Percentiles rank a stretch among this genome's conserved stretches.
Evolutionary conservation across 2,888 invertebrate genomes (phyloP).

Genomic region (Megaustenia siamemsis): DNA sequence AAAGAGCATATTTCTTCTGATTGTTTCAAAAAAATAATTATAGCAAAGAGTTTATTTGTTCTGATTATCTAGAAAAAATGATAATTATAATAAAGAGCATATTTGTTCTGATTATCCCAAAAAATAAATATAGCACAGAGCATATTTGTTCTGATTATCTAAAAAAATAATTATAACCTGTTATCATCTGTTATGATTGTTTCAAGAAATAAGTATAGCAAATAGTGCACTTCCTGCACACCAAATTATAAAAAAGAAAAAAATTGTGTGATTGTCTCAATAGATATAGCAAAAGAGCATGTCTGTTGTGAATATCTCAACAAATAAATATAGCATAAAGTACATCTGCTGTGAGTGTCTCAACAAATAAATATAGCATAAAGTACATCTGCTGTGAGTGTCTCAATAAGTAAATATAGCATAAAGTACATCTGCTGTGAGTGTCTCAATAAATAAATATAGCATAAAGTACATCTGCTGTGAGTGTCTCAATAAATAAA

Average conservation of each 20-base stretch:
- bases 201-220: background rate
- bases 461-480: background rate
- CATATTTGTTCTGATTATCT: background rate
- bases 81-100: background rate
- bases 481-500: background rate
- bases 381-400: background rate
- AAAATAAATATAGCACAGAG: background rate
- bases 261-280: no score
- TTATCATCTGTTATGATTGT: background rate
- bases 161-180: background rate
- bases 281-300: no score
- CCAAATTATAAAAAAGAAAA: no score
- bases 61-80: no score
- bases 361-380: background rate
- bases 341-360: no score
- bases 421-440: background rate
- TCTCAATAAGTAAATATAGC: background rate
- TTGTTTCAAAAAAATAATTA: no score
- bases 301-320: no score
- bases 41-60: no score
- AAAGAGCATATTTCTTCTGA: no score
- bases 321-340: no score
- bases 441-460: background rate
- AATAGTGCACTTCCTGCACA: background rate
- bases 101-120: background rate